Conservation (phyloP, 2,888 invertebrate species). For the Diogma glabrata region DNA sequence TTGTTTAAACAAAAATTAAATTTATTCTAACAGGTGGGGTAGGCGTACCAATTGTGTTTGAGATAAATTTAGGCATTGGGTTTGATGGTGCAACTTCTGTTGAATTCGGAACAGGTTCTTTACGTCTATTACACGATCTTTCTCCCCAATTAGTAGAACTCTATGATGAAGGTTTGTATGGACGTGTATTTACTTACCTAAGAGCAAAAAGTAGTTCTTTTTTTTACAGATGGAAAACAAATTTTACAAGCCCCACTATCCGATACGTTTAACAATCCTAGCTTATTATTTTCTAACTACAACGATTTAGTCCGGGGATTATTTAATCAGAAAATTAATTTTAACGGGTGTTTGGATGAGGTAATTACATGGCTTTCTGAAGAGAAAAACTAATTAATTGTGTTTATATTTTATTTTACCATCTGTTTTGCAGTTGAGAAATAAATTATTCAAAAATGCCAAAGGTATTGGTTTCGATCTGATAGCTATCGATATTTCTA, state of each 20-base stretch:
- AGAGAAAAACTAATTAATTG: neutral
- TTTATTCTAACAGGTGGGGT: too few relatives aligned
- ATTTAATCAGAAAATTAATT: constrained; percentile 34
- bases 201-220: too few relatives aligned
- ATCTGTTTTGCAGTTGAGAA: neutral
- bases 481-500: constrained; percentile 56
- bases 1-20: too few relatives aligned
- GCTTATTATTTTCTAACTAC: constrained; percentile 28
- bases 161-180: constrained; percentile 29
- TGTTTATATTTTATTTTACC: too few relatives aligned
- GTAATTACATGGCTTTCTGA: too few relatives aligned
- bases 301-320: constrained; percentile 46
- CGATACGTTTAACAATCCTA: constrained; percentile 8
- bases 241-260: constrained; percentile 7
- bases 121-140: constrained; percentile 66
- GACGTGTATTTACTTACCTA: neutral
- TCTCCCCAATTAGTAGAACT: constrained; percentile 17
- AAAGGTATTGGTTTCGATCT: constrained; percentile 46
- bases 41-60: too few relatives aligned
- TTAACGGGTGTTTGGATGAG: constrained; percentile 12
- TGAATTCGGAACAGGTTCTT: constrained; percentile 66
- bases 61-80: too few relatives aligned
- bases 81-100: constrained; percentile 39
- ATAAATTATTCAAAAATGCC: neutral
- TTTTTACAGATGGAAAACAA: constrained; percentile 5